These are phyloP conservation scores for Schizopygopsis malacanthus DNA, from an alignment of 2,797 vertebrate genomes.

Conservation along the genomic window DNA sequence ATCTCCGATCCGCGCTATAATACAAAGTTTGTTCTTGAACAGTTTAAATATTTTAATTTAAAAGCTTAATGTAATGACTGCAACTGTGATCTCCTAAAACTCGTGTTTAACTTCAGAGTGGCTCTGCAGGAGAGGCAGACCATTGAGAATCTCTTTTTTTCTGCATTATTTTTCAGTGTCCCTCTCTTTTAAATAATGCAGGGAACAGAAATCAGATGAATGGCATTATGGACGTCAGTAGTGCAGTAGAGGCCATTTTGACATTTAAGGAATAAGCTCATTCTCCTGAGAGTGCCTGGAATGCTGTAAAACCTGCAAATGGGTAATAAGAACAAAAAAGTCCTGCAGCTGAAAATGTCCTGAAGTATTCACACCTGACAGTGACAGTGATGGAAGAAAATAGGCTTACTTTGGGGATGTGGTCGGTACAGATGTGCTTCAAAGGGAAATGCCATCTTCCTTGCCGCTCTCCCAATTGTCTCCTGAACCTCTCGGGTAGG, in stretches of 20 bases:
- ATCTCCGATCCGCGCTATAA: constrained; percentile 29
- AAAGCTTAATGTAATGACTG: constrained; percentile 46
- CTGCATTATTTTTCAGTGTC: constrained; percentile 2
- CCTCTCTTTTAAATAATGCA: constrained; percentile 29
- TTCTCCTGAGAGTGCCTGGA: constrained; percentile 20
- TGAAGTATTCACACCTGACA: constrained; percentile 49
- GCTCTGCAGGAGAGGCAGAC: background rate
- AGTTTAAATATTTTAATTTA: constrained; percentile 36
- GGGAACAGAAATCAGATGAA: constrained; percentile 24
- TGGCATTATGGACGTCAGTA: background rate
- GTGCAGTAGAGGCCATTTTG: constrained; percentile 35
- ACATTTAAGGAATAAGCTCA: constrained; percentile 48
- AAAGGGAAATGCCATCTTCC: constrained; percentile 57
- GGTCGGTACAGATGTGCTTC: constrained; percentile 56
- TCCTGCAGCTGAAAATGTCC: constrained; percentile 45
- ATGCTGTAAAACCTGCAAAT: constrained; percentile 32
- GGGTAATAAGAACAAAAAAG: constrained; percentile 42
- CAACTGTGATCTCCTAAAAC: constrained; percentile 44
- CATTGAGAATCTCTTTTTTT: background rate
- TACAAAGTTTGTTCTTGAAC: constrained; percentile 41
- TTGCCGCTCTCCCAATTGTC: constrained; percentile 53
- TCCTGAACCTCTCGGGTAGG: constrained; percentile 56
- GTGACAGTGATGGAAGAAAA: constrained; percentile 53
- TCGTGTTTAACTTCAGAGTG: constrained; percentile 28
- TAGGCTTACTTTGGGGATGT: constrained; percentile 44